Base-by-base conservation (phyloP, 2,113 vertebrate genomes). In the Opisthocomus hoazin region DNA sequence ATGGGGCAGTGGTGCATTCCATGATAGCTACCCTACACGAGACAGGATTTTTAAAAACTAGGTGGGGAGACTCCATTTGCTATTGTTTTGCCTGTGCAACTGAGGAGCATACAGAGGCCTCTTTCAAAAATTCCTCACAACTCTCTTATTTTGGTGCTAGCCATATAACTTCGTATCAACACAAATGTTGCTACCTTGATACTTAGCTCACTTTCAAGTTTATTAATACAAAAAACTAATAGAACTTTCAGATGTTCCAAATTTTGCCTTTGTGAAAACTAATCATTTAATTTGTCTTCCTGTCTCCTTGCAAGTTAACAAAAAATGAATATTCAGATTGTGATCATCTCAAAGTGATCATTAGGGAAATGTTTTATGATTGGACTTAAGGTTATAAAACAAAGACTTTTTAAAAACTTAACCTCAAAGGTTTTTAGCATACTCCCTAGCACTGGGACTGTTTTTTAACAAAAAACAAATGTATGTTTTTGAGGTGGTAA, bases 401-500 rank as follows among this genome's bases (percentile, higher is more conserved):
- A 66, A 50, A 60, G 79, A 32, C 4, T 27, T 14, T 57, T 56
- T 23, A 50, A 63, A 78, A 78, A 75, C 5, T 79, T 58, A 51
- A 85, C 17, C 22, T 63, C 41, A 34, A 11, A 63, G 32, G 2
- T 12, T 75, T 66, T 74, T 30, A 36, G 12, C 4, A 51, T n/a
- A 43, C 2, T 75, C 36, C 21, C 21, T 53, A 53, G n/a, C 54
- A 70, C 19, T 13, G 21, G 8, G 7, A n/a, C n/a, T n/a, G n/a
- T n/a, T n/a, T n/a, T n/a, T n/a, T n/a, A 66, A 21, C 17, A 61
- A 78, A 87, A 78, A 36, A 6, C 3, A 74, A 29, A 39, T 15
- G 2, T 4, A 18, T 12, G 10, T 18, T 90, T 39, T 53, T 2
- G 1, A 83, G 48, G 15, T 63, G 48, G 0, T 32, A 76, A 36